phyloP scores from a whole-genome alignment of 1,140 invertebrate genomes.

The Teleogryllus occipitalis region DNA sequence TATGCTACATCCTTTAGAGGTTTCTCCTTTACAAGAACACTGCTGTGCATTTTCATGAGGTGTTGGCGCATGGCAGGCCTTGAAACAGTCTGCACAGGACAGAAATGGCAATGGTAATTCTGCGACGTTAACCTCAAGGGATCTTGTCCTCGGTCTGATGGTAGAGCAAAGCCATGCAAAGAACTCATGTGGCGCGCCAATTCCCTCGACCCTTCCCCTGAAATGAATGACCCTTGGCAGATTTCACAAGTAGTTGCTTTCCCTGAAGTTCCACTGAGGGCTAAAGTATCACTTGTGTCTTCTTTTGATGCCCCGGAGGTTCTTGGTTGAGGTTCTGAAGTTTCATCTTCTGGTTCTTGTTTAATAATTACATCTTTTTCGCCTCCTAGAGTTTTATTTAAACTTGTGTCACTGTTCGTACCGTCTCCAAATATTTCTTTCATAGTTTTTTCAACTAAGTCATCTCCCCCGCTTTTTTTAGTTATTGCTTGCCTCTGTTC shows the following conservation, averaged over 20 bases:
- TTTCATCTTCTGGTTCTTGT: conserved; percentile 7
- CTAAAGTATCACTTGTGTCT: not conserved
- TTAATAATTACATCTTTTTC: not conserved
- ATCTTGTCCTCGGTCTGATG: not conserved
- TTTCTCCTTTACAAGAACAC: conserved; percentile 9
- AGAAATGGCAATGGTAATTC: conserved; percentile 23
- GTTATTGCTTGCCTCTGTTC: not conserved
- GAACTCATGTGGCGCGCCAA: conserved; percentile 19
- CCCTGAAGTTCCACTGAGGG: not conserved
- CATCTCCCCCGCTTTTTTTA: conserved; percentile 8
- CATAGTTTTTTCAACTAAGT: conserved; percentile 17
- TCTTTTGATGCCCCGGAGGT: not conserved
- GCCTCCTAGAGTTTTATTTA: not conserved
- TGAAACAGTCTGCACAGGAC: conserved; percentile 18
- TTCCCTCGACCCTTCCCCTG: conserved; percentile 16
- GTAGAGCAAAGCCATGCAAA: conserved; percentile 22
- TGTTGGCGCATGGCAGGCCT: conserved; percentile 21
- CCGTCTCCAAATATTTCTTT: conserved; percentile 12
- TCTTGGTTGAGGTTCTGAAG: not conserved
- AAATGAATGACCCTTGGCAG: conserved; percentile 20
- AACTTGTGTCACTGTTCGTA: not conserved
- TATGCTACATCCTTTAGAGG: conserved; percentile 18
- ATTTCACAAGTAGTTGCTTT: conserved; percentile 19
- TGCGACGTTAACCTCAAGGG: not conserved
- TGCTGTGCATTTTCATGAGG: conserved; percentile 18